These are phyloP conservation scores for Sphaerodactylus townsendi DNA, from an alignment of 2,113 vertebrate species.

Conservation along the genomic window DNA sequence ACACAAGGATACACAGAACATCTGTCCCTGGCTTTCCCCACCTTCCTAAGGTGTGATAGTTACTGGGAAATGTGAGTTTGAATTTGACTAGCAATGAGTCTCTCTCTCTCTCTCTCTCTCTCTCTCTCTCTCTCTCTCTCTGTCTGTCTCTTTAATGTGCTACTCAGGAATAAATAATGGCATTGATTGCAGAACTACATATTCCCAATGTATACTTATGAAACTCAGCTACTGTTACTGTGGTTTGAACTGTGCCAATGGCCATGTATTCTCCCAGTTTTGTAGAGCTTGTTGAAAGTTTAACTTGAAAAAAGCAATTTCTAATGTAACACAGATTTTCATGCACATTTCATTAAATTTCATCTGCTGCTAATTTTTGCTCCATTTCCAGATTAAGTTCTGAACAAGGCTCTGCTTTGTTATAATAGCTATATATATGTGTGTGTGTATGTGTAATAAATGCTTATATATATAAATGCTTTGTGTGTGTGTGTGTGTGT, in stretches of 20 bases:
- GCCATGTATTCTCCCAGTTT: background rate
- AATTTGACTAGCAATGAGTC: background rate
- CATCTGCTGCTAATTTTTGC: conserved; percentile 43
- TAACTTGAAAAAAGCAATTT: background rate
- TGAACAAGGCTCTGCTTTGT: conserved; percentile 34
- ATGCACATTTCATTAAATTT: conserved; percentile 12
- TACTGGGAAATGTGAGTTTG: background rate
- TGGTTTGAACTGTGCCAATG: background rate
- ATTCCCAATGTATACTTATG: background rate
- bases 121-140: background rate
- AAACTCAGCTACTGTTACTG: background rate
- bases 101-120: too few relatives aligned
- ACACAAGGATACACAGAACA: background rate
- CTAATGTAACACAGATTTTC: conserved; percentile 26
- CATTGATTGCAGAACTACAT: background rate
- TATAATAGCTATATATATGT: conserved; percentile 14
- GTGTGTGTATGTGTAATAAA: too few relatives aligned
- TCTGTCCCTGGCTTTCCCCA: background rate
- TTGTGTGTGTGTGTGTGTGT: too few relatives aligned
- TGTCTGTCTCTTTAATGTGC: background rate
- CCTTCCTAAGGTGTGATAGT: background rate
- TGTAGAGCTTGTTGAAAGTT: background rate
- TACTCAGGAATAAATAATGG: fast-evolving
- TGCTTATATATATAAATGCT: too few relatives aligned
- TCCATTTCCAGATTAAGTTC: conserved; percentile 34